phyloP scores from a whole-genome alignment of 2,113 vertebrate species.

The Podiceps cristatus region DNA sequence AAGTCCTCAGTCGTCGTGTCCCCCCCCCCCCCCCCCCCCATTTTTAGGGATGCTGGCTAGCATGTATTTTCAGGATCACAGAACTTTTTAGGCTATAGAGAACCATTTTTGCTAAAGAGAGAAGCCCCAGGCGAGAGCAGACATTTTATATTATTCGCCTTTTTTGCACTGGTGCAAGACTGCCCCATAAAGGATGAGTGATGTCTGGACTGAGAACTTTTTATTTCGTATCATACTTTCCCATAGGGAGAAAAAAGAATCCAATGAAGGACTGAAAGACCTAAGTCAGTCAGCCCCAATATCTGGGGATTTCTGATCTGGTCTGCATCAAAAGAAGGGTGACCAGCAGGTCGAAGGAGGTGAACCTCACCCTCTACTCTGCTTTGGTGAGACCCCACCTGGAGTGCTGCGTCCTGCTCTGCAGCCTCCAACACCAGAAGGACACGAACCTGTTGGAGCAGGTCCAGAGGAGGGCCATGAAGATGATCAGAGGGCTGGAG shows the following conservation, averaged over 20 bases:
- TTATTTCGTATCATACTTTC: neutral
- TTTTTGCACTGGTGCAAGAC: neutral
- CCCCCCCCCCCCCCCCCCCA: no score
- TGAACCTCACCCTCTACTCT: no score
- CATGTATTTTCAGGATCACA: neutral
- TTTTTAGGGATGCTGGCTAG: neutral
- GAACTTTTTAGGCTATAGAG: neutral
- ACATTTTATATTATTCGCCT: neutral
- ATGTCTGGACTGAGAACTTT: neutral
- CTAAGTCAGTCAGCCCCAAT: neutral
- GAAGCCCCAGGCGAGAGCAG: neutral
- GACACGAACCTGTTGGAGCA: no score
- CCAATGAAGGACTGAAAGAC: neutral
- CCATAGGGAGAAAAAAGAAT: neutral
- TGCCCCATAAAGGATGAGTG: neutral
- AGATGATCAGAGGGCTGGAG: no score
- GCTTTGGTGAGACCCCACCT: no score
- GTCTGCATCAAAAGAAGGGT: no score
- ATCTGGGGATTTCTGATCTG: neutral
- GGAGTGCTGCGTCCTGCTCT: no score
- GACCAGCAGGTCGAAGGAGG: no score
- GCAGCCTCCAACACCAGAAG: no score
- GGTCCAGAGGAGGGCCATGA: no score
- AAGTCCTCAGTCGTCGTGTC: neutral
- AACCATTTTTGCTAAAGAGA: neutral